Base-by-base conservation (phyloP, 2,888 invertebrate species). In the Pyrgus malvae region DNA sequence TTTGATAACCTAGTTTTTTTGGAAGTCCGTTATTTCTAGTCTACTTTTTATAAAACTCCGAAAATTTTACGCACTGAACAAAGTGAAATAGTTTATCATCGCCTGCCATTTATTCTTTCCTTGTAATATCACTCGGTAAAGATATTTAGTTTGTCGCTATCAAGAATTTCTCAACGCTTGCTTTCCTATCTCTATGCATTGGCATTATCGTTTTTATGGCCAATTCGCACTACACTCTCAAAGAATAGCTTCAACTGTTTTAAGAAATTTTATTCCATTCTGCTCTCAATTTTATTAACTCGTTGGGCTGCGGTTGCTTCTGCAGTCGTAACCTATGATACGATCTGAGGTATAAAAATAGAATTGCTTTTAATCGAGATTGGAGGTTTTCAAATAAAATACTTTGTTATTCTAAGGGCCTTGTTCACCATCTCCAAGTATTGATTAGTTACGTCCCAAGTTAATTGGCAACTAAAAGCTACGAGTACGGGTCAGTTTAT, bases 131-230 rank as follows among this genome's bases (percentile, higher is more conserved):
- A 5, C n/a, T 38, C 48, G 17, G 16, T 16, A 35, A 44, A 35
- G 23, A 25, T 42, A 55, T 55, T 55, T 80, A 79, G 79, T 77
- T 69, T 70, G 73, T 72, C 76, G 70, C 70, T 69, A 69, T 66
- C 68, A 69, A 65, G 67, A 73, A 73, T 71, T 68, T 72, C 72
- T 76, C 69, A 72, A 75, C 69, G 70, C 69, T 58, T 57, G 61
- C 45, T 31, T 54, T 45, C 46, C 53, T 54, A 69, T 72, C 66
- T 58, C 51, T 62, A 60, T 70, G 68, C 64, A 68, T 69, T 68
- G 70, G 62, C 69, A 58, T 59, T 61, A 74, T 70, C 70, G 72
- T n/a, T n/a, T 77, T 76, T 72, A 76, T 67, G 72, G 68, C 68
- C 75, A 78, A 76, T 77, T 76, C 74, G 72, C 68, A 68, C 69